phyloP scores from a whole-genome alignment of 2,888 invertebrate species.

The Geophilus truncorum region DNA sequence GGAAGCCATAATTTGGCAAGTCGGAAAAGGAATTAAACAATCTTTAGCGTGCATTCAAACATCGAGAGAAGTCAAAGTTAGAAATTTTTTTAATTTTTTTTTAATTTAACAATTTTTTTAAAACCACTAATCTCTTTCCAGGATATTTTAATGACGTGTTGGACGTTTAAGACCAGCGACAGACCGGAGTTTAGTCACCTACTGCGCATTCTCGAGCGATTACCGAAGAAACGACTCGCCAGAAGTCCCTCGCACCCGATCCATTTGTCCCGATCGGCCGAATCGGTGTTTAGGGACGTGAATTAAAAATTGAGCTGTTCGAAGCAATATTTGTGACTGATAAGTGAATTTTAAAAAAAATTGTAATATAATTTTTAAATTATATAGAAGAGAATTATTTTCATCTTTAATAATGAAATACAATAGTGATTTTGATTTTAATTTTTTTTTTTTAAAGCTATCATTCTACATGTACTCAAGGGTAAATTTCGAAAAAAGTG shows the following conservation, averaged over 20 bases:
- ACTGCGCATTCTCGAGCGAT: slow-evolving; percentile 72
- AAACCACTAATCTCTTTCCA: slow-evolving; percentile 47
- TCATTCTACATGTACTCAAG: too few species aligned
- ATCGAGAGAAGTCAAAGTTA: slow-evolving; percentile 92
- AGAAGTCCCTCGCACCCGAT: slow-evolving; percentile 98
- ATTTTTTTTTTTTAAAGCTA: too few species aligned
- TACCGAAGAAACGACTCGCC: slow-evolving; percentile 91
- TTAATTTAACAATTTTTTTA: too few species aligned
- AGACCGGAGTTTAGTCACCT: slow-evolving; percentile 87
- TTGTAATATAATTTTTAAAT: background rate
- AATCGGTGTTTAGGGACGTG: slow-evolving; percentile 67
- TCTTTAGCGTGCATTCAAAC: slow-evolving; percentile 89
- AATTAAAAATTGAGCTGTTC: background rate
- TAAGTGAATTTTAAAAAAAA: background rate
- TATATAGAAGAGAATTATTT: background rate
- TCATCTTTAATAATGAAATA: background rate
- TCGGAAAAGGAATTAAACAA: slow-evolving; percentile 94
- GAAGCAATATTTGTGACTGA: background rate
- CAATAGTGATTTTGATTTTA: too few species aligned
- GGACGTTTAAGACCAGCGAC: slow-evolving; percentile 79
- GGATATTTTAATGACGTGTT: slow-evolving; percentile 95
- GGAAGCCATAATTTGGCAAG: slow-evolving; percentile 96
- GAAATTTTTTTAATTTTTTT: too few species aligned
- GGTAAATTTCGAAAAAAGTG: too few species aligned
- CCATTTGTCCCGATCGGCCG: slow-evolving; percentile 90